phyloP scores from a whole-genome alignment of 1,140 invertebrate species.

The Platorchestia sp. region DNA sequence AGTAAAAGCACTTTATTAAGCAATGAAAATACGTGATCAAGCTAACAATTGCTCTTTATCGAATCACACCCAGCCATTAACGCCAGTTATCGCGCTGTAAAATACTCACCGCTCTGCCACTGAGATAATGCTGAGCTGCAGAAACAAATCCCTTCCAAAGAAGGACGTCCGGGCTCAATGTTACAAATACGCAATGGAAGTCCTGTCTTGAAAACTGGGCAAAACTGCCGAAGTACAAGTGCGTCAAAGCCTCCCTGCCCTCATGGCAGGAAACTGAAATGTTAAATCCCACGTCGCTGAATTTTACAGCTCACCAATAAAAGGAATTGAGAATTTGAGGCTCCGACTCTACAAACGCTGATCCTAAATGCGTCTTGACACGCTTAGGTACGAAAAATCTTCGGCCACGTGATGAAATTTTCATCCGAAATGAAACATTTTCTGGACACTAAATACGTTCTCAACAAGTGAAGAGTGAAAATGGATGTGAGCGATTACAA shows the following conservation, averaged over 20 bases:
- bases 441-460: background rate
- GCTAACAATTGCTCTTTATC: background rate
- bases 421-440: no score
- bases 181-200: background rate
- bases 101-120: background rate
- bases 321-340: no score
- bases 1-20: no score
- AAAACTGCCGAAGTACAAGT: background rate
- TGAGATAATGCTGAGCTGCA: background rate
- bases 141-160: background rate
- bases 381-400: no score
- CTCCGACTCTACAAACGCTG: no score
- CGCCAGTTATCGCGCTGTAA: background rate
- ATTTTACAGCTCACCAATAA: background rate
- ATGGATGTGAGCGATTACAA: background rate
- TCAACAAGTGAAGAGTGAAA: background rate
- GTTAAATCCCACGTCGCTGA: background rate
- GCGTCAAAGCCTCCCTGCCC: no score
- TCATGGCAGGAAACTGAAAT: background rate
- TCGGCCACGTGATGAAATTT: no score
- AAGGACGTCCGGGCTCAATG: background rate
- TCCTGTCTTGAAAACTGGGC: background rate
- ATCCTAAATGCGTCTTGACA: no score
- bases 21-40: background rate
- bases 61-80: background rate